A percentile compares a stretch with the other conserved stretches of the same genome.
Conservation (phyloP, 1,140 invertebrate species). For the Listronotus bonariensis region DNA sequence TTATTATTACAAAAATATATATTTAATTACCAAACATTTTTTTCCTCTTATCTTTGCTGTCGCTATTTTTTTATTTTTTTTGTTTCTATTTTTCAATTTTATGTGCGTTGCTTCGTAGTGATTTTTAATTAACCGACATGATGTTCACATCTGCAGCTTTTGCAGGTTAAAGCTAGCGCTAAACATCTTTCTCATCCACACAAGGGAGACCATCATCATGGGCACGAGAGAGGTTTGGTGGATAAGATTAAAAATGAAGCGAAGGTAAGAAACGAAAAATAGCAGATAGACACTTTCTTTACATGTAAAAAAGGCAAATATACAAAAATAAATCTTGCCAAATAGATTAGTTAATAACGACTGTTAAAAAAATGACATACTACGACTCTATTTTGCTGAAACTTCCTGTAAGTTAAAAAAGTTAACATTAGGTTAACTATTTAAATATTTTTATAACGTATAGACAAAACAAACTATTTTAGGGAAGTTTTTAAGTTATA, state of each 20-base stretch:
- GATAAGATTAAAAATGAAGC: conserved; percentile 82
- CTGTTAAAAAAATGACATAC: no score
- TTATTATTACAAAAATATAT: no score
- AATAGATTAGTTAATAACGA: no score
- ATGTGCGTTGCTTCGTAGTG: conserved; percentile 33
- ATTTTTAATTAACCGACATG: conserved; percentile 25
- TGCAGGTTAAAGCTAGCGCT: conserved; percentile 37
- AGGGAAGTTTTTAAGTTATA: no score
- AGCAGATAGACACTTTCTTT: conserved; percentile 5
- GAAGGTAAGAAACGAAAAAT: conserved; percentile 60
- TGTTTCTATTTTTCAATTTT: neutral
- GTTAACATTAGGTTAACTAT: no score
- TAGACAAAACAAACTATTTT: no score
- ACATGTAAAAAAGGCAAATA: no score
- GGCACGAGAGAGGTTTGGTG: conserved; percentile 68
- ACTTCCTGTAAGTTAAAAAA: no score
- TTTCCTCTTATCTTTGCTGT: conserved; percentile 10
- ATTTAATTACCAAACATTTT: no score
- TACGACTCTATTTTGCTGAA: no score
- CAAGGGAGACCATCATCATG: conserved; percentile 45
- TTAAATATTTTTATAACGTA: no score
- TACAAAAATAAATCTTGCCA: no score
- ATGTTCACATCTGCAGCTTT: conserved; percentile 35
- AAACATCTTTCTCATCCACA: conserved; percentile 51
- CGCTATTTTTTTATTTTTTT: conserved; percentile 4